Evolutionary conservation across 2,797 vertebrate genomes (phyloP), one percentile per base, ranked within the genome.

Genomic region (Corythornis leucogaster): DNA sequence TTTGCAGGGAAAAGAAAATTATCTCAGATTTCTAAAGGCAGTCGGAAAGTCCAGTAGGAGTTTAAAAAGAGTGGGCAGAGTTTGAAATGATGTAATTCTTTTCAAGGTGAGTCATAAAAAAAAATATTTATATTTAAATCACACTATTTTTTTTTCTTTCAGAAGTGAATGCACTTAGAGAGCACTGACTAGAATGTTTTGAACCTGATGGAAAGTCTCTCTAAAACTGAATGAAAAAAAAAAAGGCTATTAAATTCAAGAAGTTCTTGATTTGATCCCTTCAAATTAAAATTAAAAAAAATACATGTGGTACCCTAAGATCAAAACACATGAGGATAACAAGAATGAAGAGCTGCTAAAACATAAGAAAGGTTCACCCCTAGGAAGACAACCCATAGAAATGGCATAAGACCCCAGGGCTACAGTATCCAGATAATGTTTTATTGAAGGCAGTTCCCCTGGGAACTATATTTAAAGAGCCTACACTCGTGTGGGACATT

Each of bases 101-200:
- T 87, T 94, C 55, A 80, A 93, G 77, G 71, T 66, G 59, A 95
- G 67, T 82, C 6, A 66, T 80, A 74, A 22, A 82, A 59, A 79
- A 79, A 82, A 48, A 64, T 20, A 79, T 55, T 58, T 75, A 28
- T 64, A 28, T 73, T 89, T 64, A 57, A 78, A 90, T 83, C 5
- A 54, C n/a, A 31, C 54, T 57, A 31, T 5, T 42, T 57, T 89
- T 59, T 66, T 0, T 11, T 51, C 26, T 51, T 28, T 16, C 50
- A 51, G 28, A 87, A 86, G 12, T 45, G 54, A 77, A 53, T 58
- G 45, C 18, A 64, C 38, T 79, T 67, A 63, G 5, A 57, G 11
- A 77, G 19, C 55, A 55, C 53, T 76, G 35, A 53, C 35, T 51
- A 53, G 14, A 62, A 71, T 26, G 28, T 79, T 92, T 89, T 76